These are phyloP conservation scores for Ageneiosus marmoratus DNA, from an alignment of 2,113 vertebrate species.

Conservation along the genomic window DNA sequence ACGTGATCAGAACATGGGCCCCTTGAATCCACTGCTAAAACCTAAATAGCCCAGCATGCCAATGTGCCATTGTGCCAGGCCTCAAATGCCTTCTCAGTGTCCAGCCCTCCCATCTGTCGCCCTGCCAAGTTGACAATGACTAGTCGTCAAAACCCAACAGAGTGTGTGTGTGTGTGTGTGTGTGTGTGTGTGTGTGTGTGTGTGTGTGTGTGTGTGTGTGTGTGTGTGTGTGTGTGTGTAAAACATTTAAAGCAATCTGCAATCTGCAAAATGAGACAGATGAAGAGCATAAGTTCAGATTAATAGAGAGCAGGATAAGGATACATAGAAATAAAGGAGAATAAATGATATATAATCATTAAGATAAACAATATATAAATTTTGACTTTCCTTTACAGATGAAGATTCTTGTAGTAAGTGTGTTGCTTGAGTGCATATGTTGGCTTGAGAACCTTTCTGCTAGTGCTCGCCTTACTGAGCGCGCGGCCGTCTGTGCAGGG, in stretches of 20 bases:
- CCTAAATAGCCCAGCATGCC: slow-evolving; percentile 39
- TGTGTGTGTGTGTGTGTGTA: slow-evolving; percentile 25
- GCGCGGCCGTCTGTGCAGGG: slow-evolving; percentile 40
- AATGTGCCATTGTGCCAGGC: slow-evolving; percentile 49
- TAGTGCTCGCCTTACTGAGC: slow-evolving; percentile 1
- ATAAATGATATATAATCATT: not conserved
- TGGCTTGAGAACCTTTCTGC: not conserved
- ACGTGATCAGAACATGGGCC: slow-evolving; percentile 15
- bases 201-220: slow-evolving; percentile 23
- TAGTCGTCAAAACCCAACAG: slow-evolving; percentile 15
- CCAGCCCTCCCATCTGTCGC: slow-evolving; percentile 17
- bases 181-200: slow-evolving; percentile 22
- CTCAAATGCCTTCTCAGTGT: slow-evolving; percentile 7
- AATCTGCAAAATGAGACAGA: slow-evolving; percentile 27
- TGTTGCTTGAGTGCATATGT: slow-evolving; percentile 22
- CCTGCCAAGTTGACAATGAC: slow-evolving; percentile 39
- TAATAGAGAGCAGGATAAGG: not conserved
- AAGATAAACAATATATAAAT: not conserved
- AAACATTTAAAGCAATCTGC: slow-evolving; percentile 20
- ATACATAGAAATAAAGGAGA: not conserved
- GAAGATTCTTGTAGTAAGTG: not conserved
- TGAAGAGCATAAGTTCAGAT: slow-evolving; percentile 20
- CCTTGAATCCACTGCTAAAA: slow-evolving; percentile 33
- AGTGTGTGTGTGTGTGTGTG: slow-evolving; percentile 23
- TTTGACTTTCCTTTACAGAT: slow-evolving; percentile 11